Evolutionary conservation across 2,113 vertebrate species (phyloP), one percentile per base, ranked within the genome.

Genomic region (Tetraodon nigroviridis): DNA sequence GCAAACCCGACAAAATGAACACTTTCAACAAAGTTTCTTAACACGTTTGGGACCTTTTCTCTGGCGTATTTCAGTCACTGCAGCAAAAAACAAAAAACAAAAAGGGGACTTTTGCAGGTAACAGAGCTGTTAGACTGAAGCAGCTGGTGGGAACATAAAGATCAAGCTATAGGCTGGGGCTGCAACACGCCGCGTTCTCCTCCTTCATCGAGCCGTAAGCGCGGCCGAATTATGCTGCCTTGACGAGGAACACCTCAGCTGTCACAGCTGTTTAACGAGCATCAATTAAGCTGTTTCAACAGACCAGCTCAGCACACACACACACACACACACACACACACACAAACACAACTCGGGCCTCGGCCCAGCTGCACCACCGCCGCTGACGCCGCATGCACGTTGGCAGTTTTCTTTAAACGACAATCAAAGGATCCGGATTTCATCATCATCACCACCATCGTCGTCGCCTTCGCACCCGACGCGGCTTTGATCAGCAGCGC

Each of bases 221-320:
- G 78, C 87, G 83, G 87, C 86, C 79, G 84, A 89, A 84, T 89
- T 86, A 90, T 89, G 90, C 84, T 58, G 86, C 86, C 89, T 90
- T 87, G 87, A 90, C 87, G 87, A 90, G 84, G 75, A 88, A 90
- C 89, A 90, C 88, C 86, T 85, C 80, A 82, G 89, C 89, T 90
- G 89, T 90, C 89, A 89, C 77, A 69, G 86, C 82, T 76, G 86
- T 87, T 90, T 90, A 91, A 90, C 90, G 90, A 89, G 90, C 73
- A 88, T 91, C 90, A 89, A 90, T 90, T 90, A 90, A 88, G 90
- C 84, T 84, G 88, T 88, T 90, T 86, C 89, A 88, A 89, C 78
- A 86, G 81, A 88, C 83, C 66, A 83, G 86, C 71, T 79, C 84
- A 72, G 82, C 71, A 83, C 79, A 78, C 65, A 62, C 71, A 79